phyloP scores from a whole-genome alignment of 2,888 invertebrate species.

The Muscina levida region DNA sequence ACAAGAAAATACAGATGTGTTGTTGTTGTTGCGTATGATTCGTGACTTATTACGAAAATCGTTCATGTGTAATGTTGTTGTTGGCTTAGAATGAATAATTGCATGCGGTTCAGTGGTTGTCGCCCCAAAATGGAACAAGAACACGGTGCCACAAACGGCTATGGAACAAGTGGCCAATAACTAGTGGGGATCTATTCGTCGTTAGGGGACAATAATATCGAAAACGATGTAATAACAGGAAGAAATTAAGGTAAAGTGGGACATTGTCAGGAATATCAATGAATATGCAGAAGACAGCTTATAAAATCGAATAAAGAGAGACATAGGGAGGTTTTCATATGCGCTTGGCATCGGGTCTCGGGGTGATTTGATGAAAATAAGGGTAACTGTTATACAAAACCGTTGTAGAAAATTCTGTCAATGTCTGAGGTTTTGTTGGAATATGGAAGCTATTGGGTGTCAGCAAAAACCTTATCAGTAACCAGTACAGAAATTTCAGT shows the following conservation, averaged over 20 bases:
- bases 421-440: no score
- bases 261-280: constrained; percentile 29
- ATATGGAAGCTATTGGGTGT: no score
- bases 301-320: background rate
- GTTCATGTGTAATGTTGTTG: constrained; percentile 39
- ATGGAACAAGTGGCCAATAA: constrained; percentile 52
- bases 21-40: constrained; percentile 31
- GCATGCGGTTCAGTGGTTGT: constrained; percentile 42
- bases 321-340: no score
- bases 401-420: no score
- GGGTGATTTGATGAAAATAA: no score
- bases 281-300: background rate
- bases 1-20: background rate
- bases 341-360: no score
- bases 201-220: background rate
- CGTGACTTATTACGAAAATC: constrained; percentile 54
- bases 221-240: constrained; percentile 29
- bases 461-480: no score
- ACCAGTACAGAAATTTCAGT: no score
- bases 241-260: constrained; percentile 34
- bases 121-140: constrained; percentile 13
- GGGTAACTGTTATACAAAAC: no score
- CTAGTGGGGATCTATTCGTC: background rate
- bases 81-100: constrained; percentile 47
- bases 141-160: background rate